Conservation (phyloP, 2,797 vertebrate genomes). For the Urocyon cinereoargenteus region DNA sequence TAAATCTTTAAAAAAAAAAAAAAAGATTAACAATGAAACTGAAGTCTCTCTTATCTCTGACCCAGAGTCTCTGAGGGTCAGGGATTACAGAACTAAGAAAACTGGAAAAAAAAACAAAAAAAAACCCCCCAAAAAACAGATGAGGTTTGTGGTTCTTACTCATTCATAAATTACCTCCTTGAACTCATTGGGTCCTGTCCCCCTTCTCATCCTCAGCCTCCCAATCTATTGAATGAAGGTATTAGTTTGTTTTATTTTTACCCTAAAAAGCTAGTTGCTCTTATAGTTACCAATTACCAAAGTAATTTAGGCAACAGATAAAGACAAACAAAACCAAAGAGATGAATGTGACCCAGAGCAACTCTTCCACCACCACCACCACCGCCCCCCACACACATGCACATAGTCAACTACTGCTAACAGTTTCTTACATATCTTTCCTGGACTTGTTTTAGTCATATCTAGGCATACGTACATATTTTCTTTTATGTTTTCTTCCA, state of each 20-base stretch:
- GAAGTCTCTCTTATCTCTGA: background rate
- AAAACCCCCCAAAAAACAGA: too few relatives aligned
- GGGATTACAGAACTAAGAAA: background rate
- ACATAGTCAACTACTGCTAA: background rate
- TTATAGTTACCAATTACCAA: background rate
- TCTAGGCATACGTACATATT: background rate
- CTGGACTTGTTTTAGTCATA: background rate
- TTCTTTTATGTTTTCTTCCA: background rate
- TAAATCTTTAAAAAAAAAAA: background rate
- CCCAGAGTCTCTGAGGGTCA: background rate
- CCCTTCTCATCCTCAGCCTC: background rate
- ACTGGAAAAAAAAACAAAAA: background rate
- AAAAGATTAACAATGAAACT: slow-evolving; percentile 8
- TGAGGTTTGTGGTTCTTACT: background rate
- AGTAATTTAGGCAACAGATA: background rate
- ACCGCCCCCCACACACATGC: too few relatives aligned
- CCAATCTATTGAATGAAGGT: background rate
- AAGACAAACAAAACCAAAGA: background rate
- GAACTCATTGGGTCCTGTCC: background rate
- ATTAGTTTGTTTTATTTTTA: background rate
- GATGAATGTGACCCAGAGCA: background rate
- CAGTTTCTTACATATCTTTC: background rate
- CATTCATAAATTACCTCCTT: background rate
- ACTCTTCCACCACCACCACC: background rate
- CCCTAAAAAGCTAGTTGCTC: background rate